Percentiles rank a stretch among this genome's conserved stretches.
These are phyloP conservation scores for Drosophila austrosaltans DNA, from an alignment of 2,888 invertebrate species.

Conservation along the genomic window DNA sequence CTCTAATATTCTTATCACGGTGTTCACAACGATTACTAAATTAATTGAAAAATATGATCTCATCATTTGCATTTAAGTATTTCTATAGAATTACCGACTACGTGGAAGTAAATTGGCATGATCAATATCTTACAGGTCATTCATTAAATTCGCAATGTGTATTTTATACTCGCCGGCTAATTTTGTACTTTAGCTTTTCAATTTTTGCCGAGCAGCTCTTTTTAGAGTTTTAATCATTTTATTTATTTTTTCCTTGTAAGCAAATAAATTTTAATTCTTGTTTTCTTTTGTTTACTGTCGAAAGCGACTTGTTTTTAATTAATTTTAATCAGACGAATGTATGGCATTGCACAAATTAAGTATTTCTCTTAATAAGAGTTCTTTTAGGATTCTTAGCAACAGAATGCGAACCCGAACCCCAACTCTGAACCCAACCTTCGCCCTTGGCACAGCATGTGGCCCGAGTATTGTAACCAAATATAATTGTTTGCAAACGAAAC, in stretches of 20 bases:
- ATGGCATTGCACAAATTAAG: constrained; percentile 26
- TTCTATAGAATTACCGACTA: neutral
- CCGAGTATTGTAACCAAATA: constrained; percentile 73
- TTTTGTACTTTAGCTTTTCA: constrained; percentile 27
- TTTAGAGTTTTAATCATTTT: constrained; percentile 27
- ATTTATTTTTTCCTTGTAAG: constrained; percentile 36
- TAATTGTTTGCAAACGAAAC: constrained; percentile 79
- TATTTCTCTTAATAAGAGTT: constrained; percentile 15
- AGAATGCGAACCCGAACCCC: constrained; percentile 32
- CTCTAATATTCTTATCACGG: no score
- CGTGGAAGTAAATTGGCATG: neutral
- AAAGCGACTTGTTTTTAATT: constrained; percentile 50
- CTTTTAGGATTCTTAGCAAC: constrained; percentile 37
- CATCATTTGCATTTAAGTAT: neutral
- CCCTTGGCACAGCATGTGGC: constrained; percentile 67
- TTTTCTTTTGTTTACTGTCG: constrained; percentile 22
- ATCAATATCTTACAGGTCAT: constrained; percentile 35
- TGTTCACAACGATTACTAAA: no score
- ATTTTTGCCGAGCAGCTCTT: constrained; percentile 18
- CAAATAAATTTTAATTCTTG: constrained; percentile 41
- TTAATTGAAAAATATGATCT: neutral
- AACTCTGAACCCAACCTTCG: constrained; percentile 18
- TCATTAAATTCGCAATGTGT: constrained; percentile 48
- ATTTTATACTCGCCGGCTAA: constrained; percentile 47
- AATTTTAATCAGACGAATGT: constrained; percentile 26